Conservation (phyloP, 2,888 invertebrate species). For the Geophilus truncorum region DNA sequence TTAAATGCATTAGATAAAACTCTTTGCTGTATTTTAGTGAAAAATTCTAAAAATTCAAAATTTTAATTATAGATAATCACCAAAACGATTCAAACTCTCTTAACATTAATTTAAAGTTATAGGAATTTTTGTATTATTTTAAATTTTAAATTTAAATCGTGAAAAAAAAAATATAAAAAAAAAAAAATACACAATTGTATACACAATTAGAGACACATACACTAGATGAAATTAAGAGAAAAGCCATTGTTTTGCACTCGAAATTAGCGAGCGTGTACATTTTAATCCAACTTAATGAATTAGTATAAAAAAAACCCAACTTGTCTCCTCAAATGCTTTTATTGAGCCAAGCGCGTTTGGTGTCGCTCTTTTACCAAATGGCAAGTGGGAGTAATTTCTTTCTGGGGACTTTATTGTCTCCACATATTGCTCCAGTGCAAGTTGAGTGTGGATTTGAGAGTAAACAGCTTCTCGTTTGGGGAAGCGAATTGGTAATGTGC, state of each 20-base stretch:
- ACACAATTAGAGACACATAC: too few species aligned
- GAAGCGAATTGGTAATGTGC: conserved; percentile 16
- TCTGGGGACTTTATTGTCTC: conserved; percentile 7
- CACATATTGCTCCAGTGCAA: conserved; percentile 20
- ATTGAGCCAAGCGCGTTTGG: neutral
- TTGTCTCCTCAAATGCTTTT: neutral
- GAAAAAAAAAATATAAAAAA: too few species aligned
- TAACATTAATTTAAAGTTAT: too few species aligned
- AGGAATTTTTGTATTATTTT: too few species aligned
- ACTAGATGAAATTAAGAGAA: too few species aligned
- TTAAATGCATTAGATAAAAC: too few species aligned
- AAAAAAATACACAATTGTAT: too few species aligned
- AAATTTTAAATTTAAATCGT: too few species aligned
- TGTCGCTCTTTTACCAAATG: neutral
- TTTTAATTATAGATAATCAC: too few species aligned
- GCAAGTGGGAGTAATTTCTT: conserved; percentile 14
- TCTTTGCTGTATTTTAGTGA: too few species aligned
- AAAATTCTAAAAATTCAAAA: too few species aligned
- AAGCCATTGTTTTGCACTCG: neutral
- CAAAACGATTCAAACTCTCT: too few species aligned
- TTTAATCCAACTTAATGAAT: neutral
- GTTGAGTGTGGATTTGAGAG: conserved; percentile 20
- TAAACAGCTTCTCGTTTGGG: conserved; percentile 16
- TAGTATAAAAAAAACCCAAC: neutral
- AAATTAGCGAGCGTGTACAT: neutral